Conservation (phyloP, 2,888 invertebrate genomes). For the Agonopterix alstromeriana region DNA sequence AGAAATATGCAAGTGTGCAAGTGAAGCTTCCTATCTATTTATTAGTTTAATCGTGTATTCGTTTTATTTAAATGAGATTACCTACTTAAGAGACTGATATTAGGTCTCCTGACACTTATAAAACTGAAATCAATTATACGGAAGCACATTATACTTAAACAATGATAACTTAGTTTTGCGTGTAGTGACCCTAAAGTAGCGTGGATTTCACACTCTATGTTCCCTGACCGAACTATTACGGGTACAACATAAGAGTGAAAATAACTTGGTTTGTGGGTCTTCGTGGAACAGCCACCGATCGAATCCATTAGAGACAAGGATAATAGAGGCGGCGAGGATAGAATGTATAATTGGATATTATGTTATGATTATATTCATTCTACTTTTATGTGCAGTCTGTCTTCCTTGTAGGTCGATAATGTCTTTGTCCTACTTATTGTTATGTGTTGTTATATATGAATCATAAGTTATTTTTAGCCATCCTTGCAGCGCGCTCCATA, state of each 20-base stretch:
- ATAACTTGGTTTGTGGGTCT: no score
- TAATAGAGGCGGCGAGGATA: conserved; percentile 27
- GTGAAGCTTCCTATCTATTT: no score
- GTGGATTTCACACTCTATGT: no score
- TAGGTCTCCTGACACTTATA: not conserved
- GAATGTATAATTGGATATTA: conserved; percentile 26
- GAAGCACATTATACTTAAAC: conserved; percentile 8
- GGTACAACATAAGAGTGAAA: no score
- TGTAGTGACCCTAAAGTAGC: not conserved
- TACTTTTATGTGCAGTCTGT: not conserved
- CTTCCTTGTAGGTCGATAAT: not conserved
- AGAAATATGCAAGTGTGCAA: no score
- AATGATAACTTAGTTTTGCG: not conserved
- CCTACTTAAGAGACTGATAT: no score
- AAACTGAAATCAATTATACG: conserved; percentile 13
- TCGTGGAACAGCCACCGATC: not conserved
- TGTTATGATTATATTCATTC: conserved; percentile 2
- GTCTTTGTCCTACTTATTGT: not conserved
- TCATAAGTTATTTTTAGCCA: no score
- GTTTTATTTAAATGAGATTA: no score
- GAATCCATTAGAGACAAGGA: conserved; percentile 29
- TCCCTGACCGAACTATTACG: no score
- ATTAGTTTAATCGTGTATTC: no score
- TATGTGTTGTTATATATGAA: no score
- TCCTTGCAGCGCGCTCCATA: no score